Evolutionary conservation across 1,140 invertebrate species (phyloP).

Genomic region (Cyclargus thomasi): DNA sequence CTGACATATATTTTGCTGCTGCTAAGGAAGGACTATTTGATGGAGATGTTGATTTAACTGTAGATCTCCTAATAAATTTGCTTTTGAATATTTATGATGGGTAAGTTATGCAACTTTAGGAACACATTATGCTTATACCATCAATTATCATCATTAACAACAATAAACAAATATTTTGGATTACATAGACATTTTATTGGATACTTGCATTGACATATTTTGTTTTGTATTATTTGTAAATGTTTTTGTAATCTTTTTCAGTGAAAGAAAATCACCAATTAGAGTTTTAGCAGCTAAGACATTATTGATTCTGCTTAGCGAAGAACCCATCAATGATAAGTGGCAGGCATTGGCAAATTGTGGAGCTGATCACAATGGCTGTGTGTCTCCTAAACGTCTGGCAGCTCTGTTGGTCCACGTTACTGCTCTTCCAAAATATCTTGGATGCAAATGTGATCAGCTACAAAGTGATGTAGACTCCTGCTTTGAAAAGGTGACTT

Average conservation of each 20-base stretch:
- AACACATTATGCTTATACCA: neutral
- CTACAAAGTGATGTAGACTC: slow-evolving; percentile 77
- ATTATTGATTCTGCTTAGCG: slow-evolving; percentile 77
- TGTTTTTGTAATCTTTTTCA: neutral
- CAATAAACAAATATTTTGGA: no score
- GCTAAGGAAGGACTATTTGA: slow-evolving; percentile 75
- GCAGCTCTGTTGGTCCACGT: slow-evolving; percentile 75
- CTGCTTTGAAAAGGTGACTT: slow-evolving; percentile 78
- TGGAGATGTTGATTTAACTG: slow-evolving; percentile 75
- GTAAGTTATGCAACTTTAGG: slow-evolving; percentile 52
- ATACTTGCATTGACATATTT: no score
- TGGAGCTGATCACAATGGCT: slow-evolving; percentile 80
- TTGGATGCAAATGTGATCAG: slow-evolving; percentile 76
- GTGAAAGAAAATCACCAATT: slow-evolving; percentile 57
- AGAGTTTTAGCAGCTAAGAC: slow-evolving; percentile 78
- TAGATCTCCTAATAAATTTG: slow-evolving; percentile 78
- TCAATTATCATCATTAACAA: no score
- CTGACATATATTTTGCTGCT: slow-evolving; percentile 79
- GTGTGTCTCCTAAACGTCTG: slow-evolving; percentile 76
- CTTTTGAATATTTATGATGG: slow-evolving; percentile 80
- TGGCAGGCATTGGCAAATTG: slow-evolving; percentile 79
- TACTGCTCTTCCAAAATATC: slow-evolving; percentile 73
- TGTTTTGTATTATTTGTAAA: no score
- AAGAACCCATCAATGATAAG: slow-evolving; percentile 77
- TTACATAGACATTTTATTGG: no score